These are phyloP conservation scores for Serripes groenlandicus DNA, from an alignment of 2,888 invertebrate species.

Conservation along the genomic window DNA sequence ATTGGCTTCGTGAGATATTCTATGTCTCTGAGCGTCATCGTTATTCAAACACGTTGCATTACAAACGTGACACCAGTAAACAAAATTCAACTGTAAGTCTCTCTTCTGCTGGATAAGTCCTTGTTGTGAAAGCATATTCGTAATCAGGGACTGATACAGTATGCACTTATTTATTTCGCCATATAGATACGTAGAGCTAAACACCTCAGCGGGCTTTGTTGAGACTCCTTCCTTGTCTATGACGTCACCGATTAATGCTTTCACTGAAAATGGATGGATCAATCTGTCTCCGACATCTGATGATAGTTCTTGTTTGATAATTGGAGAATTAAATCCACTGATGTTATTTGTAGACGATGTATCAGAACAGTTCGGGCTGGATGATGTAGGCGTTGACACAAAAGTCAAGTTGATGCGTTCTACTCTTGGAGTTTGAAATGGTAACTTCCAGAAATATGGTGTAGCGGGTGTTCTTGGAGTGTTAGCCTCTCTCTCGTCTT, in stretches of 20 bases:
- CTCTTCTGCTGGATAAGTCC: too few relatives aligned
- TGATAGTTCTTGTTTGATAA: not conserved
- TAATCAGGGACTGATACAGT: not conserved
- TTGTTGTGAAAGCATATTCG: not conserved
- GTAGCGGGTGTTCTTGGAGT: not conserved
- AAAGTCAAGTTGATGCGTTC: not conserved
- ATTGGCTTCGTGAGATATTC: conserved; percentile 29
- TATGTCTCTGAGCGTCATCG: conserved; percentile 51
- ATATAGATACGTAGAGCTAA: not conserved
- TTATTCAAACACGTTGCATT: conserved; percentile 46
- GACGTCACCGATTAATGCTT: conserved; percentile 37
- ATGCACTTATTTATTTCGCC: not conserved
- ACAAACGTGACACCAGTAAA: conserved; percentile 65
- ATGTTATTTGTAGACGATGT: not conserved
- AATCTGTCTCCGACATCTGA: not conserved
- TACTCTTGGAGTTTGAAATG: not conserved
- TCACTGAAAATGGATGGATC: conserved; percentile 54
- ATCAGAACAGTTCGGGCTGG: not conserved
- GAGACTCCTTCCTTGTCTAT: not conserved
- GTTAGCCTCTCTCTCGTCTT: not conserved
- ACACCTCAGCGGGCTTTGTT: conserved; percentile 37
- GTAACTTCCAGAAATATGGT: not conserved
- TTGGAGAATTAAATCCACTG: not conserved
- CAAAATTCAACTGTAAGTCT: not conserved
- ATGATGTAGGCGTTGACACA: not conserved